Base-by-base conservation (phyloP, 1,140 invertebrate species). In the Psix sp. region DNA sequence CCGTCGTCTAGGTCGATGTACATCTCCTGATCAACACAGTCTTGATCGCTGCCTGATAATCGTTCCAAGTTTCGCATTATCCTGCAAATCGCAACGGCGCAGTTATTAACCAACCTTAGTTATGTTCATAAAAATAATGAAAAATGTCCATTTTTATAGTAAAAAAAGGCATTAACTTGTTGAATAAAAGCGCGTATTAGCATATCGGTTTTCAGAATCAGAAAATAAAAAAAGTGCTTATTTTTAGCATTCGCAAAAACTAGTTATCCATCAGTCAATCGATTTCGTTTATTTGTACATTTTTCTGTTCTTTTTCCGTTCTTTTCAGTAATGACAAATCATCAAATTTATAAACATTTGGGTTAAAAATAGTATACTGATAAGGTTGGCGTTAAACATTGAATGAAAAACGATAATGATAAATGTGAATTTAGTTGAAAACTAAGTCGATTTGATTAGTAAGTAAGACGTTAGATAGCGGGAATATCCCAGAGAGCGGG, bases 1-100 rank as follows among this genome's bases (percentile, higher is more conserved):
- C 81, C 86, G 81, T 87, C 86, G 78, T 87, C 86, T 74, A 87
- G 81, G 74, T 87, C 86, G 83, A 86, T 87, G 77, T 87, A 87
- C 86, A 87, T 87, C 78, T 87, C 86, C 81, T 83, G 84, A 84
- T 87, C 84, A 73, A 74, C 82, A 39, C 82, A 86, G 75, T 87
- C 84, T 78, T 86, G 85, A 80, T 87, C 85, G 76, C 86, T 87
- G 71, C 84, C 79, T 59, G 86, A 87, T 77, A 83, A 81, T 78
- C 85, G 84, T 74, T 86, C 86, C 77, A 86, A 79, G 73, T 81
- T 87, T 78, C 86, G 81, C 86, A 87, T 87, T 85, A 83, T 86
- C 77, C 78, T 79, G 76, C 10, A 76, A 79, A 52, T 71, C 54
- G 66, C 45, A 63, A 51, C 15, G 39, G 9, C 17, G 42, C n/a